Percentiles rank a stretch among this genome's conserved stretches.
These are phyloP conservation scores for Buceros bicornis DNA, from an alignment of 2,797 vertebrate genomes.

Conservation along the genomic window DNA sequence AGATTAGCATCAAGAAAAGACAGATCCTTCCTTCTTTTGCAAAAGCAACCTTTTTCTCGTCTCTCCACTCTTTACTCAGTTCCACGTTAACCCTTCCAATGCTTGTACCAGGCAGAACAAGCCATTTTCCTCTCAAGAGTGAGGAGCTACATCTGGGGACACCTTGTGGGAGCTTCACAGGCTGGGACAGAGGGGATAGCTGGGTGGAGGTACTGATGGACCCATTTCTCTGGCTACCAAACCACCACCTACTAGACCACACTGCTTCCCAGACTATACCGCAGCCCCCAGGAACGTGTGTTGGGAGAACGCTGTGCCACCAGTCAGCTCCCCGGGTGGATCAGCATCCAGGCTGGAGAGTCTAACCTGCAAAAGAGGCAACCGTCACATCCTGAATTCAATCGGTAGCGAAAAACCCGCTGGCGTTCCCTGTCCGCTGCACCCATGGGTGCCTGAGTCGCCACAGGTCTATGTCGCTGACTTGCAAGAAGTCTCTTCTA, in stretches of 20 bases:
- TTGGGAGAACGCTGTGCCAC: accelerated
- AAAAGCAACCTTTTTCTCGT: not conserved
- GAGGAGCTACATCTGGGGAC: not conserved
- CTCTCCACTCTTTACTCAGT: not conserved
- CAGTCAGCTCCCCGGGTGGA: not conserved
- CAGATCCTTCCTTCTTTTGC: not conserved
- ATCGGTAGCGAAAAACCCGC: not conserved
- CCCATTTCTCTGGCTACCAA: not conserved
- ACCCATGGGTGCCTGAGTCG: not conserved
- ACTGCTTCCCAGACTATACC: accelerated
- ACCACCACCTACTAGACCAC: not conserved
- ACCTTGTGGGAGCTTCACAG: not conserved
- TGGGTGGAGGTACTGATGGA: not conserved
- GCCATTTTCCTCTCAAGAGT: not conserved
- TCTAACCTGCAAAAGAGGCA: not conserved
- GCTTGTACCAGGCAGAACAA: not conserved
- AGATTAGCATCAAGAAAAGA: not conserved
- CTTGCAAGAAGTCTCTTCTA: not conserved
- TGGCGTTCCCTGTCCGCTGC: not conserved
- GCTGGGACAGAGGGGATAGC: not conserved
- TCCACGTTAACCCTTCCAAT: not conserved
- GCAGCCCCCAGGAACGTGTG: not conserved
- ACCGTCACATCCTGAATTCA: not conserved
- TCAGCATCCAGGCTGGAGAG: not conserved
- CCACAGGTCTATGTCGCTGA: accelerated